These are phyloP conservation scores for Drosophila biarmipes DNA, from an alignment of 1,140 invertebrate genomes.

Conservation along the genomic window DNA sequence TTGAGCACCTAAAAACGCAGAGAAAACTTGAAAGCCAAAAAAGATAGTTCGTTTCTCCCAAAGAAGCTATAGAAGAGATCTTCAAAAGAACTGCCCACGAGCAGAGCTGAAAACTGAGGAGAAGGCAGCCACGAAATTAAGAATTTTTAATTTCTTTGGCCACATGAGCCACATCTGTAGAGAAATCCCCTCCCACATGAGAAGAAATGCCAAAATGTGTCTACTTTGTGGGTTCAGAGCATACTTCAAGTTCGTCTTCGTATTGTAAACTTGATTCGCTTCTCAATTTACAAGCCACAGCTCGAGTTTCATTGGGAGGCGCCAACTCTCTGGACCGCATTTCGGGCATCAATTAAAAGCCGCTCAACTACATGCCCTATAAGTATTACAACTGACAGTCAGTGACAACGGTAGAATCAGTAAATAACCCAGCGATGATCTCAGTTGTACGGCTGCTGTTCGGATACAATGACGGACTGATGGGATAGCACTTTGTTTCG, in stretches of 20 bases:
- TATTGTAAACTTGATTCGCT: conserved; percentile 53
- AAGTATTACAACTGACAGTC: conserved; percentile 55
- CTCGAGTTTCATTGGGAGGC: conserved; percentile 56
- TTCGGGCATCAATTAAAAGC: conserved; percentile 73
- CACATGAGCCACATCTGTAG: conserved; percentile 60
- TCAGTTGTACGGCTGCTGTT: conserved; percentile 56
- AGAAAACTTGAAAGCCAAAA: conserved; percentile 14
- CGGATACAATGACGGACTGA: conserved; percentile 12
- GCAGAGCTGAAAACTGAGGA: conserved; percentile 7
- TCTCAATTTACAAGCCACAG: conserved; percentile 59
- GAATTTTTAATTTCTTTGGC: conserved; percentile 24
- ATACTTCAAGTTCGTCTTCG: conserved; percentile 48
- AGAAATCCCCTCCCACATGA: conserved; percentile 27
- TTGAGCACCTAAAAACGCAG: conserved; percentile 32
- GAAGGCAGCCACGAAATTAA: conserved; percentile 13
- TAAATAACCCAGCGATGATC: conserved; percentile 72
- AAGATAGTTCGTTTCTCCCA: conserved; percentile 21
- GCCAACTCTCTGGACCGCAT: conserved; percentile 65
- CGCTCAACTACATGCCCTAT: conserved; percentile 51
- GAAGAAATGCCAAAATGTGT: background rate
- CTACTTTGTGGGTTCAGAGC: conserved; percentile 59
- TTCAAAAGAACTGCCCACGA: conserved; percentile 47
- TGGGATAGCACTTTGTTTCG: conserved; percentile 20
- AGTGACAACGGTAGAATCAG: conserved; percentile 46
- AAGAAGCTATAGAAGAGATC: conserved; percentile 27